These are phyloP conservation scores for Asobara japonica DNA, from an alignment of 1,140 invertebrate genomes.

Conservation along the genomic window DNA sequence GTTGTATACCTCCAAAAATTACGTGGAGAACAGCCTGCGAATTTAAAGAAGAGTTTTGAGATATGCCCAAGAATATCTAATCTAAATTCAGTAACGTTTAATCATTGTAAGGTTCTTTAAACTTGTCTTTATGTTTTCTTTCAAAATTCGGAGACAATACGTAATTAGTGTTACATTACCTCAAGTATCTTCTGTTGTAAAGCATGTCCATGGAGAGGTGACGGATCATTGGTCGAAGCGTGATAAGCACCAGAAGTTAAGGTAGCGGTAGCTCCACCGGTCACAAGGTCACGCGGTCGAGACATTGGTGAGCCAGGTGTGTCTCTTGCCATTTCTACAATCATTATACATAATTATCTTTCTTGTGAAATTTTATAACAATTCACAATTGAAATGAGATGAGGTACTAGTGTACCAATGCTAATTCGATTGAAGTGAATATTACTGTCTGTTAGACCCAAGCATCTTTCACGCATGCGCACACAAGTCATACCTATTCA, in stretches of 20 bases:
- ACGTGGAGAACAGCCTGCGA: not conserved
- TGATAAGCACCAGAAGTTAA: conserved; percentile 61
- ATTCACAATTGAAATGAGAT: not conserved
- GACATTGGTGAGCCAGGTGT: conserved; percentile 69
- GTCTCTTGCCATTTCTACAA: conserved; percentile 70
- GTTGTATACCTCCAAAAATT: too few species aligned
- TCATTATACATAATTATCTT: conserved; percentile 44
- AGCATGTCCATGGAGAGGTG: conserved; percentile 59
- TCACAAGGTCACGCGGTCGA: conserved; percentile 61
- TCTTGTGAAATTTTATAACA: too few species aligned
- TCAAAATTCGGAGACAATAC: not conserved
- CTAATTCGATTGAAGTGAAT: not conserved
- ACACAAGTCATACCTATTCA: not conserved
- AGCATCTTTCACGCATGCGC: not conserved
- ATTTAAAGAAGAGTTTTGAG: too few species aligned
- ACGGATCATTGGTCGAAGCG: conserved; percentile 41
- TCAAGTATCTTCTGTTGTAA: conserved; percentile 71
- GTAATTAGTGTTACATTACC: conserved; percentile 53
- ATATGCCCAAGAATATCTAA: too few species aligned
- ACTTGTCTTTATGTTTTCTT: too few species aligned
- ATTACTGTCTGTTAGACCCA: too few species aligned
- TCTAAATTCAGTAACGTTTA: too few species aligned
- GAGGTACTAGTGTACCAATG: not conserved
- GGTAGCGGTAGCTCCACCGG: conserved; percentile 48
- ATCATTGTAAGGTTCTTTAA: too few species aligned